Evolutionary conservation across 2,113 vertebrate genomes (phyloP), one percentile per base, ranked within the genome.

Genomic region (Amphilophus citrinellus): DNA sequence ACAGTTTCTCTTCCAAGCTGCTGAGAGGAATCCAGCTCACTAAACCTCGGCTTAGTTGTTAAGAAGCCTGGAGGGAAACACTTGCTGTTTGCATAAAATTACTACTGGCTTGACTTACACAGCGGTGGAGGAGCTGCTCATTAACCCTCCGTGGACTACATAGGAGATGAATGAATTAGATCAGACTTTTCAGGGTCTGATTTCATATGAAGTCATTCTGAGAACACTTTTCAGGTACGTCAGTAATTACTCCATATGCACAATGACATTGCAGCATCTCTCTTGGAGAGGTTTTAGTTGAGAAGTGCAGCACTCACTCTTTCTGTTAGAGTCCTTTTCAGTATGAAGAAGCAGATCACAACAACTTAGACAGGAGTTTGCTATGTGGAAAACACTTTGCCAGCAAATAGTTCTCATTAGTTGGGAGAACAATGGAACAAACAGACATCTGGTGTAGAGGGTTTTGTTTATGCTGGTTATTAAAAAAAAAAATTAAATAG

Each of bases 41-140:
- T 79, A 83, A 88, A 87, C 42, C 80, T 81, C 76, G 7, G 60
- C 73, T 66, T 66, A 57, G 57, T 60, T 60, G 63, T 75, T 80
- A 66, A 77, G 81, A 79, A 60, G 42, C 80, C 86, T 71, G 79
- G 30, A 81, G 86, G 86, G 76, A 73, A 90, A 81, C 80, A 81
- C 84, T 73, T n/a, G 35, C 84, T 66, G 59, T 87, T 90, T 85
- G 86, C 81, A 89, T 87, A 22, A 86, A 83, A 65, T 88, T 44
- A 87, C 87, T 39, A 44, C 76, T 71, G 57, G 44, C 79, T 76
- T 60, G 39, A 90, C 42, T 84, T 32, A 10, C 39, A 79, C 32
- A 35, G 78, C 30, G 47, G 47, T 53, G n/a, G n/a, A 62, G 18
- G 39, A 61, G 47, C 75, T 50, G 79, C 63, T 62, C 42, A 42